Evolutionary conservation across 2,797 vertebrate genomes (phyloP), one percentile per base, ranked within the genome.

Genomic region (Bovichtus variegatus): DNA sequence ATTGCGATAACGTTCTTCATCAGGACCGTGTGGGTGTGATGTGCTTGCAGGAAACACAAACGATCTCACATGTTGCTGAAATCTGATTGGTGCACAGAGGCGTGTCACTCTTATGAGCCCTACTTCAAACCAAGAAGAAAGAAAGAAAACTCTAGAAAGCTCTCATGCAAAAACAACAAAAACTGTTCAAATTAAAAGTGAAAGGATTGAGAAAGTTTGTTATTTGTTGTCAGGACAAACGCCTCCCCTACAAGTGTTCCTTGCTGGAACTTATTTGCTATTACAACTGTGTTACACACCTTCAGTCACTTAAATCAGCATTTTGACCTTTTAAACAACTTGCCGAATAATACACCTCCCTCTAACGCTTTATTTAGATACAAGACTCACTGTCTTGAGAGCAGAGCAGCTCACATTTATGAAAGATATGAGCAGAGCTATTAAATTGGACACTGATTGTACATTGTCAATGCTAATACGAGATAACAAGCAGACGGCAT

Each of bases 311-410:
- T 43, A n/a, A n/a, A 69, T 78, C 44, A 50, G 23, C 50, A 18
- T 46, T 2, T 62, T 64, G n/a, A 80, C 66, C 62, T 77, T 86
- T 67, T 29, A 1, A 74, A 61, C 27, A 53, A 46, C 25, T 25
- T 38, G 9, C 53, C 16, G 9, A 70, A 80, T 3, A 53, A 29
- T 49, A 0, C 6, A 23, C 16, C 53, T 41, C 34, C 44, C 21
- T 59, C 25, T 2, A 34, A 23, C 8, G 11, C 43, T 66, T 44
- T 11, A 46, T 49, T 2, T 25, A 63, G 65, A 74, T 3, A 43
- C 6, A 34, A 29, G 6, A 49, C 4, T 36, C 9, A 2, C 11
- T 25, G 38, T 60, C 12, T 46, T 10, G 31, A 61, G 23, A 41
- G 44, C 5, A 36, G 3, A 18, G 41, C 7, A 53, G 21, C 25